A percentile compares a stretch with the other conserved stretches of the same genome.
Conservation (phyloP, 2,888 invertebrate genomes). For the Stenichneumon culpator region DNA sequence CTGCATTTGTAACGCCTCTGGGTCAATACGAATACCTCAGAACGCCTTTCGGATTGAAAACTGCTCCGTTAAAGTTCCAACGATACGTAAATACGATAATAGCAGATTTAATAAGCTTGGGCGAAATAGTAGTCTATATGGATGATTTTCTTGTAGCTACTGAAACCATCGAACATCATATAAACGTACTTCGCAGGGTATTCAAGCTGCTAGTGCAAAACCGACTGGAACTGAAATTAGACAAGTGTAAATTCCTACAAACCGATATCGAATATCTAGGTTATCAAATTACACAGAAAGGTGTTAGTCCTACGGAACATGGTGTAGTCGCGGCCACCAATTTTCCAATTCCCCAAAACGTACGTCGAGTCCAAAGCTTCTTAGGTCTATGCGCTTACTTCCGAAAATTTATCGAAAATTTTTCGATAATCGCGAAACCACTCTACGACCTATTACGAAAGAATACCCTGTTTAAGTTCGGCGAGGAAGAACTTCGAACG, state of each 20-base stretch:
- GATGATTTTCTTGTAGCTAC: conserved; percentile 60
- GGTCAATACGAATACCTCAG: conserved; percentile 52
- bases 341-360: conserved; percentile 71
- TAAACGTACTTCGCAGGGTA: conserved; percentile 35
- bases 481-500: conserved; percentile 64
- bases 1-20: conserved; percentile 51
- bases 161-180: conserved; percentile 50
- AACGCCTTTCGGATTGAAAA: conserved; percentile 57
- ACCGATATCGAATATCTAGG: conserved; percentile 69
- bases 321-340: conserved; percentile 68
- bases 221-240: conserved; percentile 58
- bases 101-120: conserved; percentile 38
- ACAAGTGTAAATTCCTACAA: conserved; percentile 70
- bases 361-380: conserved; percentile 72
- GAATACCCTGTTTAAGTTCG: conserved; percentile 72
- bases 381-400: conserved; percentile 75
- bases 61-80: conserved; percentile 52
- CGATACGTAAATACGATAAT: conserved; percentile 40
- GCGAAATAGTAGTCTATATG: conserved; percentile 55
- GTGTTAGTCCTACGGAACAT: conserved; percentile 66
- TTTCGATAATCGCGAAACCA: conserved; percentile 74
- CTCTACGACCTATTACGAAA: conserved; percentile 73
- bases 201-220: conserved; percentile 51
- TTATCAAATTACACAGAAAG: conserved; percentile 65
- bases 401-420: conserved; percentile 71